phyloP scores from a whole-genome alignment of 1,140 invertebrate genomes.

The Atta colombica region DNA sequence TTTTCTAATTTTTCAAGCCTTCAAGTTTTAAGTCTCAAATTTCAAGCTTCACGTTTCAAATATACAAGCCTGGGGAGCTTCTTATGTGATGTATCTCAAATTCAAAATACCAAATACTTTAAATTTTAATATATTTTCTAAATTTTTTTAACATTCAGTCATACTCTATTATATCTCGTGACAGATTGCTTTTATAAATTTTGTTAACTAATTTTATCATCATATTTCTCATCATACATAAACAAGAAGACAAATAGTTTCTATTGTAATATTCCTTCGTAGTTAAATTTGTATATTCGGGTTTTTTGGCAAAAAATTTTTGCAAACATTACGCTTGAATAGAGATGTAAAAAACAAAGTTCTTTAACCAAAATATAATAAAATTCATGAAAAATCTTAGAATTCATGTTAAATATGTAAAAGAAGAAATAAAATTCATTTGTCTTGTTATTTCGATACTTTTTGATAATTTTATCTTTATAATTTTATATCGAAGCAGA shows the following conservation, averaged over 20 bases:
- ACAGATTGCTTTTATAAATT: conserved; percentile 11
- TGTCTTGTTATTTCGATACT: too few species aligned
- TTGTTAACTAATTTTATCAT: conserved; percentile 1
- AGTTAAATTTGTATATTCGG: background rate
- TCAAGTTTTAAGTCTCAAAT: background rate
- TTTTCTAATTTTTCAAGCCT: background rate
- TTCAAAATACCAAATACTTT: background rate
- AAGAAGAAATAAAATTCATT: too few species aligned
- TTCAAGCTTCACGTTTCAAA: conserved; percentile 11
- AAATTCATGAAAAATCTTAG: too few species aligned
- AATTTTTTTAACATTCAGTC: background rate
- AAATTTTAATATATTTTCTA: background rate
- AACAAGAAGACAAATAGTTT: background rate
- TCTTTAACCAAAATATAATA: too few species aligned
- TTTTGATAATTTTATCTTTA: too few species aligned
- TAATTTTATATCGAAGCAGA: too few species aligned
- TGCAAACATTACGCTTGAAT: background rate
- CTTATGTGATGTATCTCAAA: background rate
- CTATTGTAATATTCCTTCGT: background rate
- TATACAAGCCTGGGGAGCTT: background rate
- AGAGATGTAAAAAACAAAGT: too few species aligned
- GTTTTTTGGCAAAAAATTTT: background rate
- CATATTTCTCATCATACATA: background rate
- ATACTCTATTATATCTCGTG: background rate
- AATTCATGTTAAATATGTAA: too few species aligned